phyloP scores from a whole-genome alignment of 1,140 invertebrate species.

The Ceratosolen fusciceps region DNA sequence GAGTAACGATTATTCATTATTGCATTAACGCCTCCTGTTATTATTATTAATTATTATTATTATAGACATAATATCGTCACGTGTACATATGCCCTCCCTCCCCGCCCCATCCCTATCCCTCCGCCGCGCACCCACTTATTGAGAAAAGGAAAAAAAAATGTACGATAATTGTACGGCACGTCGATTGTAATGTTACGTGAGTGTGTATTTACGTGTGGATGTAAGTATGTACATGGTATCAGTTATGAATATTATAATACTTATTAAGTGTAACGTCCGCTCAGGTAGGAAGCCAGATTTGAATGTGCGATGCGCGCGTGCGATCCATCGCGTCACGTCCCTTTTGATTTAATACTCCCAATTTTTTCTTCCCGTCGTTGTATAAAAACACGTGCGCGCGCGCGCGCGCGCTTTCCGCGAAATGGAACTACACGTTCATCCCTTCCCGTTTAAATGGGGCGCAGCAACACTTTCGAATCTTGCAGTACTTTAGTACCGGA shows the following conservation, averaged over 20 bases:
- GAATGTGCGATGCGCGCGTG: slow-evolving; percentile 7
- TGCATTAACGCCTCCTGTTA: no score
- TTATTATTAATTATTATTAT: background rate
- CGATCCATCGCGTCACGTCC: background rate
- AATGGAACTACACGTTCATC: background rate
- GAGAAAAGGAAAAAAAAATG: slow-evolving; percentile 35
- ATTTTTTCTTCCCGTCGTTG: background rate
- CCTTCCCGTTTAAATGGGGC: background rate
- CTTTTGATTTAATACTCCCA: background rate
- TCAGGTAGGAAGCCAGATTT: background rate
- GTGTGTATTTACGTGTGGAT: slow-evolving; percentile 42
- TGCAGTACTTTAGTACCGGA: background rate
- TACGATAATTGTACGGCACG: slow-evolving; percentile 8
- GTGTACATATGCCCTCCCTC: slow-evolving; percentile 53
- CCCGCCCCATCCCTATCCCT: no score
- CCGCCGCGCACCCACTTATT: slow-evolving; percentile 48
- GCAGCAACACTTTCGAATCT: slow-evolving; percentile 26
- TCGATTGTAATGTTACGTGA: slow-evolving; percentile 50
- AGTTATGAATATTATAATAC: background rate
- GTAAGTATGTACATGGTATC: background rate
- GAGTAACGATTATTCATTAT: slow-evolving; percentile 34
- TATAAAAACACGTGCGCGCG: background rate
- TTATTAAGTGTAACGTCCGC: slow-evolving; percentile 15
- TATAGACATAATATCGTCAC: slow-evolving; percentile 31
- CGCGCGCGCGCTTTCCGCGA: background rate